Evolutionary conservation across 2,797 vertebrate species (phyloP).

Genomic region (Morelia viridis): DNA sequence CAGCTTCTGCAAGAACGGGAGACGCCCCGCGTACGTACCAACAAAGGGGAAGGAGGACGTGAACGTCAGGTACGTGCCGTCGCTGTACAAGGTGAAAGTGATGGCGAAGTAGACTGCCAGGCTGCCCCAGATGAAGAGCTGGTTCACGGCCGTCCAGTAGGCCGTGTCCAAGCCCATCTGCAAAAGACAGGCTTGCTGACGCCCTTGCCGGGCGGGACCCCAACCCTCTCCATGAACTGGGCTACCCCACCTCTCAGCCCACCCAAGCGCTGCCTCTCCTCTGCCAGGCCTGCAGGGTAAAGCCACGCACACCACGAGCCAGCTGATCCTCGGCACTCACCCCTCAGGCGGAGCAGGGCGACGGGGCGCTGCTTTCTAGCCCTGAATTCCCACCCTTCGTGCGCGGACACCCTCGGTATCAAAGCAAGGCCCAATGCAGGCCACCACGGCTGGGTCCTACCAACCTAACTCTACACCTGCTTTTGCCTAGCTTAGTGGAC

Average conservation of each 20-base stretch:
- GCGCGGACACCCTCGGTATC: neutral
- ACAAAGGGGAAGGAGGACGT: slow-evolving; percentile 86
- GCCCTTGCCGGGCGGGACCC: neutral
- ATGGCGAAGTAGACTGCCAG: slow-evolving; percentile 88
- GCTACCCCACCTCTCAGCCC: neutral
- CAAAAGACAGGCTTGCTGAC: slow-evolving; percentile 25
- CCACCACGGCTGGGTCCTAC: neutral
- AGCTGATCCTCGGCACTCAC: neutral
- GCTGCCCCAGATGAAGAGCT: slow-evolving; percentile 93
- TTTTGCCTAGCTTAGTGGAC: too few relatives aligned
- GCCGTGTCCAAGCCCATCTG: slow-evolving; percentile 88
- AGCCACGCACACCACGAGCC: too few relatives aligned
- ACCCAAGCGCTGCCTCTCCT: too few relatives aligned
- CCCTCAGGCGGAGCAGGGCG: neutral
- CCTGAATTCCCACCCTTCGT: neutral
- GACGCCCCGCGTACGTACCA: slow-evolving; percentile 76
- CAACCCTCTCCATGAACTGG: neutral
- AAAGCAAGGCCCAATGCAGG: neutral
- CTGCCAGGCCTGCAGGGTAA: neutral
- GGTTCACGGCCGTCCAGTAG: slow-evolving; percentile 93
- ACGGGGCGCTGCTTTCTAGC: neutral
- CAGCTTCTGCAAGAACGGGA: too few relatives aligned
- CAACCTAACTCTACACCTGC: neutral
- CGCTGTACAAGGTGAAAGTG: slow-evolving; percentile 91
- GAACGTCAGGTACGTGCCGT: slow-evolving; percentile 88